Evolutionary conservation across 2,113 vertebrate genomes (phyloP).

Genomic region (Ceuthmochares aereus): DNA sequence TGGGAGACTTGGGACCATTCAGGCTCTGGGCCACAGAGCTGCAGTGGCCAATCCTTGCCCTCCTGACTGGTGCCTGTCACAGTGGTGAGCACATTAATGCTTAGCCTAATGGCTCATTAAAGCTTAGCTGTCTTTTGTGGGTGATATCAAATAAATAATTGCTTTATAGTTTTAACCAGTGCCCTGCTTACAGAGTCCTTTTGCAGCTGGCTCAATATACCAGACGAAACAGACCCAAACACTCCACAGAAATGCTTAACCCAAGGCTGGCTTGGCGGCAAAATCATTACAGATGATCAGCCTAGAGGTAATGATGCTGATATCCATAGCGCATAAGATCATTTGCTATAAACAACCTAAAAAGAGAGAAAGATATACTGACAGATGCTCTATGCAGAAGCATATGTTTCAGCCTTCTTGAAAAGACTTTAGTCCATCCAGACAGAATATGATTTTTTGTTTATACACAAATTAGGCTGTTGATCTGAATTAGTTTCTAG

Average conservation of each 20-base stretch:
- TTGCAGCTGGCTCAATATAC: background rate
- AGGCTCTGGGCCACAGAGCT: background rate
- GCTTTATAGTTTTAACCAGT: background rate
- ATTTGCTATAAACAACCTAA: background rate
- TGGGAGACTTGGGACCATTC: background rate
- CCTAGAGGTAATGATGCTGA: background rate
- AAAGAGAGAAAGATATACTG: background rate
- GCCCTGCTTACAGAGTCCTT: background rate
- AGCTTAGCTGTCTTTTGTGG: background rate
- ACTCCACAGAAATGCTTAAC: background rate
- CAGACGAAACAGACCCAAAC: background rate
- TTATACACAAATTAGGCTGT: conserved; percentile 1
- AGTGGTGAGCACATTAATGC: background rate
- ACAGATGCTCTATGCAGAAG: conserved; percentile 28
- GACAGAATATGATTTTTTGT: background rate
- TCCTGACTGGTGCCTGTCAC: background rate
- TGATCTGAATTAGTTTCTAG: background rate
- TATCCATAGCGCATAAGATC: background rate
- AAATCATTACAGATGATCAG: background rate
- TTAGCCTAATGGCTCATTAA: background rate
- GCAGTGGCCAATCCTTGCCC: background rate
- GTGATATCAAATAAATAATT: background rate
- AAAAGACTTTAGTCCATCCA: background rate
- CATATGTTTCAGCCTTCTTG: conserved; percentile 9
- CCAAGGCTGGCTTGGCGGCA: background rate